These are phyloP conservation scores for Ptychadena robeensis DNA, from an alignment of 2,797 vertebrate species.

Conservation along the genomic window DNA sequence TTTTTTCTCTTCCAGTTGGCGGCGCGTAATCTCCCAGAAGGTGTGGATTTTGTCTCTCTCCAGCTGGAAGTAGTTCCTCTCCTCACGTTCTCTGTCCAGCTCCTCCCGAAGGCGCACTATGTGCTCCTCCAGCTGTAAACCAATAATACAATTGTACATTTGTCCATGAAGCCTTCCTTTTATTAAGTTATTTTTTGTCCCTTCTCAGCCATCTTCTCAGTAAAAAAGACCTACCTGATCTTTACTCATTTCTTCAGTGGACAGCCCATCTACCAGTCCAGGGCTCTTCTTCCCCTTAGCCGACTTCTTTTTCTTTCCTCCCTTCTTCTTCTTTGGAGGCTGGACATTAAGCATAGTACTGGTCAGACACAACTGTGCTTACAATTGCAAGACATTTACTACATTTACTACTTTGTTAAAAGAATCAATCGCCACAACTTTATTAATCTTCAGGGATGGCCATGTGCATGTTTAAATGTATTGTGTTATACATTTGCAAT, in stretches of 20 bases:
- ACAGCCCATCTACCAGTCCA: conserved; percentile 69
- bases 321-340: conserved; percentile 83
- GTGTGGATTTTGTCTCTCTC: conserved; percentile 84
- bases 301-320: conserved; percentile 63
- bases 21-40: conserved; percentile 82
- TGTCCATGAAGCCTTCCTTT: neutral
- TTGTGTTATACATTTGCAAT: no score
- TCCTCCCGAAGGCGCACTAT: conserved; percentile 78
- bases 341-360: conserved; percentile 60
- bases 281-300: conserved; percentile 66
- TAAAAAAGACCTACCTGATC: conserved; percentile 77
- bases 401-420: no score
- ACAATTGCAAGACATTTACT: neutral
- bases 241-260: conserved; percentile 78
- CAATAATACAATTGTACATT: neutral
- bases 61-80: conserved; percentile 90
- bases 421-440: no score
- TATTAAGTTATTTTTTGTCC: no score
- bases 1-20: conserved; percentile 81
- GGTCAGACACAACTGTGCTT: no score
- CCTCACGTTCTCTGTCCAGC: conserved; percentile 86
- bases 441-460: no score
- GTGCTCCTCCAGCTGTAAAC: conserved; percentile 82
- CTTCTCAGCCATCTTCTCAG: neutral
- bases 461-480: no score